These are phyloP conservation scores for Parnassius orleans DNA, from an alignment of 2,888 invertebrate genomes.

Conservation along the genomic window DNA sequence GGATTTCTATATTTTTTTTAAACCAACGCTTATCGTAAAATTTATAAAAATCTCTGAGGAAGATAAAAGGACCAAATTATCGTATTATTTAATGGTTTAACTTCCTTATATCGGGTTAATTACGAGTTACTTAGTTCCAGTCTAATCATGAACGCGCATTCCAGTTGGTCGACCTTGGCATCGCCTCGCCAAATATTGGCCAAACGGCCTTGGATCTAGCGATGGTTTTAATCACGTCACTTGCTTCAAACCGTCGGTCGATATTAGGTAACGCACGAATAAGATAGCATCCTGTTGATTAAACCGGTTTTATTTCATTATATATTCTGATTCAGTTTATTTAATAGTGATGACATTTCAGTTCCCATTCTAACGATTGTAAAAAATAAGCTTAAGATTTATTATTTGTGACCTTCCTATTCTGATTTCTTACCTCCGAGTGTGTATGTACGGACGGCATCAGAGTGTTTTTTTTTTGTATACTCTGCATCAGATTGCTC, in stretches of 20 bases:
- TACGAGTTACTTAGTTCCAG: slow-evolving; percentile 11
- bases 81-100: background rate
- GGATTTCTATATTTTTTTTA: no score
- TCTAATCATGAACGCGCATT: slow-evolving; percentile 17
- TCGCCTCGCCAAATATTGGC: slow-evolving; percentile 60
- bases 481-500: no score
- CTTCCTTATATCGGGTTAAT: slow-evolving; percentile 10
- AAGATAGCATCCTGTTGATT: slow-evolving; percentile 22
- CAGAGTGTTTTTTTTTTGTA: no score
- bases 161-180: slow-evolving; percentile 55
- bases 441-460: no score
- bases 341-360: background rate
- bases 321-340: background rate
- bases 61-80: background rate
- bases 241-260: slow-evolving; percentile 12
- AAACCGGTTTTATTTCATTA: slow-evolving; percentile 16
- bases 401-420: no score
- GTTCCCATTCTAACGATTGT: no score
- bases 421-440: no score
- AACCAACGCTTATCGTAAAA: background rate
- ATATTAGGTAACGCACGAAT: slow-evolving; percentile 4
- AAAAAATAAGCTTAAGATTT: no score
- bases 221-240: slow-evolving; percentile 66
- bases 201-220: slow-evolving; percentile 62
- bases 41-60: background rate